These are phyloP conservation scores for Lasiurus borealis DNA, from an alignment of 2,113 vertebrate genomes.

Conservation along the genomic window DNA sequence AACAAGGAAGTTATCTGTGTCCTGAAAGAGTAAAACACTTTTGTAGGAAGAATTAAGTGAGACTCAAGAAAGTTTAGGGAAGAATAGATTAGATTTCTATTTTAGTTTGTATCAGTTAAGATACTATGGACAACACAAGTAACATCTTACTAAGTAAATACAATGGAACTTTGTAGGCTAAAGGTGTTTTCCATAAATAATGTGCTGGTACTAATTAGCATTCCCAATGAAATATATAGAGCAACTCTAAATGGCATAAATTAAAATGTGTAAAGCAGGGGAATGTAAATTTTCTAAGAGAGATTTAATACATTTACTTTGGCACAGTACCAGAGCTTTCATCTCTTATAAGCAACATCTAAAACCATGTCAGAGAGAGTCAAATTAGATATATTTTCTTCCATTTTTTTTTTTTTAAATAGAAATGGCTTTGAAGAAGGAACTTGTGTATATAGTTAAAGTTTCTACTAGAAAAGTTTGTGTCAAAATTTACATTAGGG, in stretches of 20 bases:
- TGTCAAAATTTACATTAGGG: constrained; percentile 71
- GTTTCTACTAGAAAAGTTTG: background rate
- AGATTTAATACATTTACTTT: constrained; percentile 61
- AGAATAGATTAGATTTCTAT: constrained; percentile 68
- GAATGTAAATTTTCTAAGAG: constrained; percentile 65
- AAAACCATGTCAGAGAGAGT: constrained; percentile 57
- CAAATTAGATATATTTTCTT: constrained; percentile 55
- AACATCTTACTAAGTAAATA: constrained; percentile 70
- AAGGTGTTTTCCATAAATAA: constrained; percentile 75
- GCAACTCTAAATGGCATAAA: constrained; percentile 62
- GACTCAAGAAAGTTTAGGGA: background rate
- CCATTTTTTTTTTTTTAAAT: constrained; percentile 40
- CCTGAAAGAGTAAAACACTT: constrained; percentile 12
- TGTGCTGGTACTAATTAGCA: constrained; percentile 70
- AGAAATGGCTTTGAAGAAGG: background rate
- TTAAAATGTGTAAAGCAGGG: constrained; percentile 52
- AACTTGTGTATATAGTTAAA: constrained; percentile 25
- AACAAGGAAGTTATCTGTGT: constrained; percentile 2
- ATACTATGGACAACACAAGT: constrained; percentile 58
- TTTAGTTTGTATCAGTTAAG: constrained; percentile 63
- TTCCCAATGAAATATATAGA: constrained; percentile 71
- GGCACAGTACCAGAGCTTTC: constrained; percentile 69
- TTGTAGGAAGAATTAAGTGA: constrained; percentile 56
- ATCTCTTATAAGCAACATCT: constrained; percentile 31
- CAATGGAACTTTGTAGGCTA: constrained; percentile 55